These are phyloP conservation scores for Caenorhabditis drosophilae DNA, from an alignment of 2,888 invertebrate species.

Conservation along the genomic window DNA sequence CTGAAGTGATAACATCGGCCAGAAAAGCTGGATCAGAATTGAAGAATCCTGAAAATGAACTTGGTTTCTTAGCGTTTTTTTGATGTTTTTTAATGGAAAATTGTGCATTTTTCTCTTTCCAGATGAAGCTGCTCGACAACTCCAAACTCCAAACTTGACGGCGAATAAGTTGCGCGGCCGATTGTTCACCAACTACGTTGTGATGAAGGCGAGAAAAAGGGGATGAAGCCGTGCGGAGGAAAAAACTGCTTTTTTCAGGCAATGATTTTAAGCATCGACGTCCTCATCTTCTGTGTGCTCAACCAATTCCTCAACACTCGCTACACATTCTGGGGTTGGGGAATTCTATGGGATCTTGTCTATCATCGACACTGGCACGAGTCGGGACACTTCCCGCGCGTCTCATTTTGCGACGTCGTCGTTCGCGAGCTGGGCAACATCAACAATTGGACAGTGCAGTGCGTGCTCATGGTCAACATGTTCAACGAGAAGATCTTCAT, in stretches of 20 bases:
- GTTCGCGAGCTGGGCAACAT: constrained; percentile 61
- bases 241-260: too few species aligned
- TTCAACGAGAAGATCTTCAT: constrained; percentile 69
- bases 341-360: constrained; percentile 66
- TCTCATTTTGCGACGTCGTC: constrained; percentile 65
- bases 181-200: constrained; percentile 50
- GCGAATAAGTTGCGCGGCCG: constrained; percentile 24
- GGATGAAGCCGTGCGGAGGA: too few species aligned
- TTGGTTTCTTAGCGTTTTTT: not conserved
- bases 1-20: constrained; percentile 32
- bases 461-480: constrained; percentile 69
- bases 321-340: constrained; percentile 68
- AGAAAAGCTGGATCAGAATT: constrained; percentile 17
- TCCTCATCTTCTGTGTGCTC: constrained; percentile 51
- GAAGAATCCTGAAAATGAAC: constrained; percentile 17
- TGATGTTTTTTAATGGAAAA: not conserved
- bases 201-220: constrained; percentile 53
- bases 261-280: constrained; percentile 41
- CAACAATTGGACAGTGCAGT: constrained; percentile 63
- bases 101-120: too few species aligned
- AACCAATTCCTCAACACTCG: constrained; percentile 53
- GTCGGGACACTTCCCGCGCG: constrained; percentile 68
- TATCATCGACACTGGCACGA: constrained; percentile 67
- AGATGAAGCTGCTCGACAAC: too few species aligned
- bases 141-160: not conserved